Conservation (phyloP, 2,797 vertebrate genomes). For the Chrosomus eos region DNA sequence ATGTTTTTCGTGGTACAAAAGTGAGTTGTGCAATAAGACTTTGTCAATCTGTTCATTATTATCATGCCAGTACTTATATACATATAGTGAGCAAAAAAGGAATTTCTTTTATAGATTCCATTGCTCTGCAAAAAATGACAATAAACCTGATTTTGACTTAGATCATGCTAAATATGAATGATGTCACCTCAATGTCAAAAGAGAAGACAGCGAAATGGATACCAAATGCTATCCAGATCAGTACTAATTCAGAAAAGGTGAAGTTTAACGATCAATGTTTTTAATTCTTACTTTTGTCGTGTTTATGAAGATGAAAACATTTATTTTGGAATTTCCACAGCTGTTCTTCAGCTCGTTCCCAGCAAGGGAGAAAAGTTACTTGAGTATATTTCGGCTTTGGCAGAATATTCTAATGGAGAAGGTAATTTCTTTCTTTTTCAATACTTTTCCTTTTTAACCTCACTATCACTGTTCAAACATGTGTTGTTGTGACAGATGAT, state of each 20-base stretch:
- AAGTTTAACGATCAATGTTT: neutral
- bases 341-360: conserved; percentile 93
- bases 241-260: conserved; percentile 88
- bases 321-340: conserved; percentile 67
- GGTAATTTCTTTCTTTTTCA: conserved; percentile 71
- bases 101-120: neutral
- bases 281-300: neutral
- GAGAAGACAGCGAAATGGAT: conserved; percentile 94
- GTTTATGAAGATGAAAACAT: neutral
- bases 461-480: neutral
- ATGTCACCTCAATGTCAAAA: conserved; percentile 85
- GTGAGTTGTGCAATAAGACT: conserved; percentile 71
- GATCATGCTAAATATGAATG: conserved; percentile 87
- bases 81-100: neutral
- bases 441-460: neutral
- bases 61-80: neutral
- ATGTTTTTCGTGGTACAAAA: conserved; percentile 92
- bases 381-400: conserved; percentile 90
- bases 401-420: conserved; percentile 89
- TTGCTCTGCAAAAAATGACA: neutral
- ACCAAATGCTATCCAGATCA: conserved; percentile 94
- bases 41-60: neutral
- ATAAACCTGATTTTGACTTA: conserved; percentile 62
- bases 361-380: conserved; percentile 90
- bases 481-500: neutral